Percentiles rank a stretch among this genome's conserved stretches.
phyloP scores from a whole-genome alignment of 2,797 vertebrate species.

The Chaunax sp. region DNA sequence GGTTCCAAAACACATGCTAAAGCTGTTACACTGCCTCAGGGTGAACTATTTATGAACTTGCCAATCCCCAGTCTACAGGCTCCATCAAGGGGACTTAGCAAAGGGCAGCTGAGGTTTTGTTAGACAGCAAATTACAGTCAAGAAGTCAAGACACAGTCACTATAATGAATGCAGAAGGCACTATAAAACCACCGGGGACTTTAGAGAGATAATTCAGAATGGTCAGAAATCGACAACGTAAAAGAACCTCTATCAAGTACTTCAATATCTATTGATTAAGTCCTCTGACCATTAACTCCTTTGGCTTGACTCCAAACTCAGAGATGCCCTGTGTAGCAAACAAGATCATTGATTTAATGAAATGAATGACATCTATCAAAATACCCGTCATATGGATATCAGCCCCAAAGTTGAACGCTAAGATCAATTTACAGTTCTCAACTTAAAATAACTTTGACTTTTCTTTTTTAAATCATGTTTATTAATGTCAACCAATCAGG shows the following conservation, averaged over 20 bases:
- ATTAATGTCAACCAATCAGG: background rate
- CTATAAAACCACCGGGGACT: slow-evolving; percentile 32
- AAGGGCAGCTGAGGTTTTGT: slow-evolving; percentile 45
- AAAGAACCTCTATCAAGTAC: slow-evolving; percentile 30
- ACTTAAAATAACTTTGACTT: background rate
- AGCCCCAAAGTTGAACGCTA: too few species aligned
- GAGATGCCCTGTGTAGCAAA: background rate
- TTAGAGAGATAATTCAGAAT: background rate
- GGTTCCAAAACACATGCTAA: slow-evolving; percentile 69
- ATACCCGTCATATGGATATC: background rate
- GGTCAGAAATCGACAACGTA: slow-evolving; percentile 26
- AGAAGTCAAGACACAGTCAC: slow-evolving; percentile 33
- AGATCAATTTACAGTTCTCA: too few species aligned
- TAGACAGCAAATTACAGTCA: slow-evolving; percentile 48
- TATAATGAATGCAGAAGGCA: slow-evolving; percentile 22
- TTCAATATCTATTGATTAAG: slow-evolving; percentile 31
- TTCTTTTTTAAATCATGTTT: too few species aligned
- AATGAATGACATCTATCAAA: background rate
- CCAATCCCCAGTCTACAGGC: slow-evolving; percentile 51
- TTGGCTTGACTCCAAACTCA: slow-evolving; percentile 6
- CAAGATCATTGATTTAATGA: background rate
- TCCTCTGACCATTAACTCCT: slow-evolving; percentile 19
- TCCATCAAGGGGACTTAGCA: slow-evolving; percentile 37
- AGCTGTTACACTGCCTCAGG: slow-evolving; percentile 44
- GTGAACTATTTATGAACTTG: slow-evolving; percentile 68